Percentiles rank a stretch among this genome's conserved stretches.
Conservation (phyloP, 1,140 invertebrate species). For the Steinernema feltiae region DNA sequence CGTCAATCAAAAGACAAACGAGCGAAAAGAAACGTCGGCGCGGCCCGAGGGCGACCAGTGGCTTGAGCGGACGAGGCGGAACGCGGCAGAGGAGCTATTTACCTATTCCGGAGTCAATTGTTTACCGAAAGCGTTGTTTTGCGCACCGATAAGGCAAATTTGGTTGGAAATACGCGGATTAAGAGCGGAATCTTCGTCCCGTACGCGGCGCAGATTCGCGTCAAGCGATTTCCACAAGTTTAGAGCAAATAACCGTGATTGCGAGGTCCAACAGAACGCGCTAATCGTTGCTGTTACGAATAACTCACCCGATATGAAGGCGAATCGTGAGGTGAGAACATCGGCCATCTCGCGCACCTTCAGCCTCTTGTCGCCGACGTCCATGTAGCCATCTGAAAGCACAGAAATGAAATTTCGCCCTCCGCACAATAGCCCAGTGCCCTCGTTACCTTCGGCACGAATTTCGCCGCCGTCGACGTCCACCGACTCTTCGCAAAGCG, state of each 20-base stretch:
- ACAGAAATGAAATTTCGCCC: background rate
- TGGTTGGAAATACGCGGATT: conserved; percentile 1
- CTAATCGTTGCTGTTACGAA: background rate
- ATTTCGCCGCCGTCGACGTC: background rate
- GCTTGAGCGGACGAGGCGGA: too few relatives aligned
- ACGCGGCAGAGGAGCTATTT: background rate
- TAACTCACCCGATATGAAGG: conserved; percentile 72
- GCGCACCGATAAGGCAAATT: background rate
- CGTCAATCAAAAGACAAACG: background rate
- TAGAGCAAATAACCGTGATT: too few relatives aligned
- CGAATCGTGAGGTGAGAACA: conserved; percentile 76
- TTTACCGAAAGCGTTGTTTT: background rate
- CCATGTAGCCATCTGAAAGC: conserved; percentile 63
- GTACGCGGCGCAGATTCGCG: too few relatives aligned
- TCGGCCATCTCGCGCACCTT: conserved; percentile 75
- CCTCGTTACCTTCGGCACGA: background rate
- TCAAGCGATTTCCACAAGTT: too few relatives aligned
- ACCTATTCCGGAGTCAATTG: conserved; percentile 7
- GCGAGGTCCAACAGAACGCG: conserved; percentile 9
- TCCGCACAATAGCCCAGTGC: background rate
- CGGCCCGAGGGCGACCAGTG: too few relatives aligned
- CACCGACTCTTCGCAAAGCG: background rate
- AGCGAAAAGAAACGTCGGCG: background rate
- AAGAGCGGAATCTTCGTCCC: too few relatives aligned
- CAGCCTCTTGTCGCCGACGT: conserved; percentile 62